Evolutionary conservation across 2,888 invertebrate species (phyloP).

Genomic region (Hymenopus coronatus): DNA sequence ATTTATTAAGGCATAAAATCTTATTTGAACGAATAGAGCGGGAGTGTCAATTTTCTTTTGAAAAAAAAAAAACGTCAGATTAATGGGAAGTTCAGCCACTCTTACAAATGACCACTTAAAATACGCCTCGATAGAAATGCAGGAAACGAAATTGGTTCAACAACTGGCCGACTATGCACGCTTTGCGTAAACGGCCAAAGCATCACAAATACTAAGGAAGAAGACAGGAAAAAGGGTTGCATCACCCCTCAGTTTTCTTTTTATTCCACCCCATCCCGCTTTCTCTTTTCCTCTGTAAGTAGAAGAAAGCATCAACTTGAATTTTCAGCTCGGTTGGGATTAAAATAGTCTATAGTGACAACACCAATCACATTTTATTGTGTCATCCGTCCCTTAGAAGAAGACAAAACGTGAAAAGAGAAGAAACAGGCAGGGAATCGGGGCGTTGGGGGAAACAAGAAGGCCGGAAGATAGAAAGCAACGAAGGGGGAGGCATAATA

Average conservation of each 20-base stretch:
- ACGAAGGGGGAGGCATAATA: not conserved
- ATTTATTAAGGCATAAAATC: not conserved
- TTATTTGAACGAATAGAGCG: not conserved
- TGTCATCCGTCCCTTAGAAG: not conserved
- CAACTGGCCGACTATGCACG: not conserved
- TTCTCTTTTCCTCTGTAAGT: not conserved
- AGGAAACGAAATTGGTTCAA: not conserved
- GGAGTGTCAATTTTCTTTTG: not conserved
- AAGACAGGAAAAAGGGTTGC: not conserved
- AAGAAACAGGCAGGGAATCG: not conserved
- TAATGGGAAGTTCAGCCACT: not conserved
- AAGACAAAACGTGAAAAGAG: not conserved
- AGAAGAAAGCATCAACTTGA: not conserved
- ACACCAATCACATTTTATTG: slow-evolving; percentile 13
- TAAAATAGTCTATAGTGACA: slow-evolving; percentile 6
- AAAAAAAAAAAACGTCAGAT: not conserved
- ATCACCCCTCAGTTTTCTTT: not conserved
- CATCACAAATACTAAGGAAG: not conserved
- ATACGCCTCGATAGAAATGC: not conserved
- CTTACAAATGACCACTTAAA: not conserved
- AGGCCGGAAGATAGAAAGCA: not conserved
- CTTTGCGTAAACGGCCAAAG: not conserved
- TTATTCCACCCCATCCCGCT: not conserved
- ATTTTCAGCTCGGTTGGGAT: not conserved
- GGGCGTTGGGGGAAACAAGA: not conserved